These are phyloP conservation scores for Drosophila monieri DNA, from an alignment of 2,888 invertebrate species.

Conservation along the genomic window DNA sequence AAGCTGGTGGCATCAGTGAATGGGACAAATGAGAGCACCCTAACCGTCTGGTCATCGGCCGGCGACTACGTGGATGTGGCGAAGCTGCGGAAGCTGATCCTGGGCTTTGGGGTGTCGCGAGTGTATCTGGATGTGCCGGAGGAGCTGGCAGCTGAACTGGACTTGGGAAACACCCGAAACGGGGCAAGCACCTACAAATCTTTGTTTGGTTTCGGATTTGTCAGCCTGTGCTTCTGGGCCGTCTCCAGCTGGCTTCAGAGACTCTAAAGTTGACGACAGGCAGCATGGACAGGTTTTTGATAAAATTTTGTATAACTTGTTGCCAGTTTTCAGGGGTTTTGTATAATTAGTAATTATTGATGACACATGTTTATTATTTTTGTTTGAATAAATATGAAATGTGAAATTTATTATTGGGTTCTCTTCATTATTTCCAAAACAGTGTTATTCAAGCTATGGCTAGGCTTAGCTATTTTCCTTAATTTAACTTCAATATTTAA, in stretches of 20 bases:
- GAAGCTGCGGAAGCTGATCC: constrained; percentile 88
- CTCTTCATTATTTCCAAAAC: neutral
- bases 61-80: constrained; percentile 88
- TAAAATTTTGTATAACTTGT: neutral
- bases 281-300: no score
- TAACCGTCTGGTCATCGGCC: constrained; percentile 92
- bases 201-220: constrained; percentile 66
- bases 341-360: neutral
- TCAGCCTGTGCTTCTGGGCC: constrained; percentile 72
- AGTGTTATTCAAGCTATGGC: neutral
- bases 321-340: neutral
- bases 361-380: neutral
- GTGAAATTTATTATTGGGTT: neutral
- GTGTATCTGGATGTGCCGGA: constrained; percentile 92
- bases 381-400: neutral
- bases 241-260: constrained; percentile 68
- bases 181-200: constrained; percentile 53
- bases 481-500: neutral
- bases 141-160: constrained; percentile 85
- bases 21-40: constrained; percentile 84
- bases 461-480: neutral
- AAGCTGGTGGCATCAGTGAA: constrained; percentile 85
- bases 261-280: neutral
- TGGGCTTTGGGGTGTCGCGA: constrained; percentile 87
- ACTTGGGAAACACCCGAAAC: constrained; percentile 56